Percentiles rank a stretch among this genome's conserved stretches.
phyloP scores from a whole-genome alignment of 2,888 invertebrate genomes.

The Hydraecia micacea region DNA sequence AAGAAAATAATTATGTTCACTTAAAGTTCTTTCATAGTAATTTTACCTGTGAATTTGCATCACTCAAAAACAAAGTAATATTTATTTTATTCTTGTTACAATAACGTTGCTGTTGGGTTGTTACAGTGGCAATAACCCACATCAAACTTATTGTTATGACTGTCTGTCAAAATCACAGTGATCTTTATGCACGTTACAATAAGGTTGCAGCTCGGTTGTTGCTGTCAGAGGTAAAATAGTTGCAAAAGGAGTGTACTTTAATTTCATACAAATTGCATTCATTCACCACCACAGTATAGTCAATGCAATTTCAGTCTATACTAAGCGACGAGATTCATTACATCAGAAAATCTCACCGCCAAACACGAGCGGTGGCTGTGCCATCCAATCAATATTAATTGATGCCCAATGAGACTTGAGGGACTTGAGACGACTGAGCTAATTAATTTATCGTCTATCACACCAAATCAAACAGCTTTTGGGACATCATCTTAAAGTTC shows the following conservation, averaged over 20 bases:
- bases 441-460: constrained; percentile 36
- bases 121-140: no score
- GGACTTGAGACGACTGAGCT: constrained; percentile 15
- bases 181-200: no score
- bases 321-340: constrained; percentile 11
- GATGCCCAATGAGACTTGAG: constrained; percentile 36
- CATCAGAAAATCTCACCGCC: background rate
- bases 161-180: no score
- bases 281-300: background rate
- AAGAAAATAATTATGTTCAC: background rate
- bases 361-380: constrained; percentile 12
- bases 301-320: background rate
- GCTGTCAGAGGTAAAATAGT: no score
- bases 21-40: no score
- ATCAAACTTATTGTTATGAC: no score
- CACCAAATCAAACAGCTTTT: constrained; percentile 37
- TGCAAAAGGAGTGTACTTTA: background rate
- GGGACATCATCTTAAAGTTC: constrained; percentile 33
- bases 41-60: no score
- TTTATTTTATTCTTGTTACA: no score
- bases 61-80: no score
- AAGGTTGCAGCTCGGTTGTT: no score
- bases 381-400: constrained; percentile 44
- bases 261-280: background rate
- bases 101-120: no score